Conservation (phyloP, 2,888 invertebrate species). For the Drosophila kambysellisi region DNA sequence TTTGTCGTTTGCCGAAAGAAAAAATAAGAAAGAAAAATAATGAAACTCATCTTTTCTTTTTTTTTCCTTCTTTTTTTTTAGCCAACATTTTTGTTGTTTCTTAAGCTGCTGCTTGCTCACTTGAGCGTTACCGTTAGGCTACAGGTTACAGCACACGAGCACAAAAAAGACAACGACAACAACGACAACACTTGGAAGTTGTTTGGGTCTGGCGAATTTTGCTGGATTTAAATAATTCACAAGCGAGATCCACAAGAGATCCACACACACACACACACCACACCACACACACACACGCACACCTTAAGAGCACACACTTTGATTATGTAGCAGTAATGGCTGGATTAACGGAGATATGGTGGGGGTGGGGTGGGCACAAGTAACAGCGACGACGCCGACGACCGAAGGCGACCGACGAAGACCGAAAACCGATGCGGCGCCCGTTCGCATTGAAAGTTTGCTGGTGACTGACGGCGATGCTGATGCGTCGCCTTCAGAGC, state of each 20-base stretch:
- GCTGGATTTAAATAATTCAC: conserved; percentile 51
- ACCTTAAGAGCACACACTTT: conserved; percentile 42
- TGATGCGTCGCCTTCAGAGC: conserved; percentile 27
- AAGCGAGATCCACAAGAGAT: conserved; percentile 2
- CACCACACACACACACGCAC: conserved; percentile 14
- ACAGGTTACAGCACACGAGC: conserved; percentile 62
- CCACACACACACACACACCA: conserved; percentile 6
- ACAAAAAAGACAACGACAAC: conserved; percentile 29
- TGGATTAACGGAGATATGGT: not conserved
- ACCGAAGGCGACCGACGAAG: conserved; percentile 33
- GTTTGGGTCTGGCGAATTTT: conserved; percentile 49
- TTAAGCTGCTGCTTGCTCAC: conserved; percentile 62
- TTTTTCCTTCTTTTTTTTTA: not conserved
- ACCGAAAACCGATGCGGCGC: conserved; percentile 25
- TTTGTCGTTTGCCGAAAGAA: conserved; percentile 47
- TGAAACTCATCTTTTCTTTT: conserved; percentile 16
- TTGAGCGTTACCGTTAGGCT: conserved; percentile 73
- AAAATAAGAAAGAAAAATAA: conserved; percentile 26
- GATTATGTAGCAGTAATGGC: conserved; percentile 26
- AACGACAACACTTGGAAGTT: conserved; percentile 10
- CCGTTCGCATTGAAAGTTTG: conserved; percentile 73
- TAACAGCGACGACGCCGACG: conserved; percentile 11
- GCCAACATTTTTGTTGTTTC: conserved; percentile 25
- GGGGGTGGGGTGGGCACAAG: not conserved
- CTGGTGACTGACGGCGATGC: conserved; percentile 54